Evolutionary conservation across 2,797 vertebrate genomes (phyloP).

Genomic region (Taenioides sp.): DNA sequence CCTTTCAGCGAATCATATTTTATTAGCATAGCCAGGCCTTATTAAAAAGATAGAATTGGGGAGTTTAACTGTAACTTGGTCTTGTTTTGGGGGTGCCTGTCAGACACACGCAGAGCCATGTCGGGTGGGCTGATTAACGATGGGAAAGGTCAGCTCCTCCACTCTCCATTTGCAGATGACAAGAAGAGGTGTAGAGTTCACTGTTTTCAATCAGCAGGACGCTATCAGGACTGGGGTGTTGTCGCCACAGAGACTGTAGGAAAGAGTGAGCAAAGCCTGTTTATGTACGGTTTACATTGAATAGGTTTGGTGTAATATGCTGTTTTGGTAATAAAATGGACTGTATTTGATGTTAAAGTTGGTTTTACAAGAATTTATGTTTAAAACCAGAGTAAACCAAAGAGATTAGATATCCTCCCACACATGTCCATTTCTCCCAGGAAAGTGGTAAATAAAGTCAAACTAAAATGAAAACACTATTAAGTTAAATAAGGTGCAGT

Average conservation of each 20-base stretch:
- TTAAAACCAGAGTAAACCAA: too few species aligned
- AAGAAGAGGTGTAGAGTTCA: slow-evolving; percentile 61
- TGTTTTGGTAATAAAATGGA: neutral
- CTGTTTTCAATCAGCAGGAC: slow-evolving; percentile 67
- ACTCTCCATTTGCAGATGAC: slow-evolving; percentile 62
- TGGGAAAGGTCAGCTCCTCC: slow-evolving; percentile 57
- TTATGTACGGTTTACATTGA: neutral
- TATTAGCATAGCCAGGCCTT: slow-evolving; percentile 46
- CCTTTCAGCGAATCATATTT: slow-evolving; percentile 40
- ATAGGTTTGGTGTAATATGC: neutral
- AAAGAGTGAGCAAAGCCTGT: slow-evolving; percentile 1
- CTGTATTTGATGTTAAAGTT: neutral
- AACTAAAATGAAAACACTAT: too few species aligned
- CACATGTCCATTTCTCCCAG: too few species aligned
- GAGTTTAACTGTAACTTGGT: slow-evolving; percentile 39
- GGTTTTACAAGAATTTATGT: neutral
- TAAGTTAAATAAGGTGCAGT: too few species aligned
- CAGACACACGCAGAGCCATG: slow-evolving; percentile 37
- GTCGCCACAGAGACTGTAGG: slow-evolving; percentile 31
- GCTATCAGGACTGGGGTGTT: slow-evolving; percentile 65
- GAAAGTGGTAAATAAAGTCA: too few species aligned
- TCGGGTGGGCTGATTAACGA: slow-evolving; percentile 65
- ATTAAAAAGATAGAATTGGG: slow-evolving; percentile 55
- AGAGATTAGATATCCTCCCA: too few species aligned
- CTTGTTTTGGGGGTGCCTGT: slow-evolving; percentile 49